Base-by-base conservation (phyloP, 35 echinoderm and acorn worm species). In the Strongylocentrotus purpuratus region DNA sequence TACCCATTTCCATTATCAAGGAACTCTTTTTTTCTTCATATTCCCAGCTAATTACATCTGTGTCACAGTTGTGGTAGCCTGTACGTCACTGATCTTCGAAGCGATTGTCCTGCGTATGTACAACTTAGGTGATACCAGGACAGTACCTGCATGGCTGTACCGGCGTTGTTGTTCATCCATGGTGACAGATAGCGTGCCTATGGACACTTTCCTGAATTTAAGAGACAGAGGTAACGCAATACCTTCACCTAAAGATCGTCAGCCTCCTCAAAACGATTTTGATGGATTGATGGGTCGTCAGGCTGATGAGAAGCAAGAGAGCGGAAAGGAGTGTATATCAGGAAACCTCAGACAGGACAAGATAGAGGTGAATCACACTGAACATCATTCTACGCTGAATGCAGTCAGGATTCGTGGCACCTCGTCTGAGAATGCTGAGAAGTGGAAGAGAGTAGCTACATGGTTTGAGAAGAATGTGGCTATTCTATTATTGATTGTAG, bases 31-130 rank as follows among this genome's bases (percentile, higher is more conserved):
- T 33, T 46, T 46, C 33, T 89, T 41, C 10, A 25, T 22, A 89
- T 33, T 78, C 65, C 32, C 45, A 89, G 87, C 87, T 25, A 89
- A 89, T 46, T 89, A 89, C 87, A 89, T 89, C 87, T 89, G 87
- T 20, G 45, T 89, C 33, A 89, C 45, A 6, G 45, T 89, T 9
- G 45, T 89, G 5, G 33, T 89, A 89, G 32, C 87, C 18, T 89
- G 87, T 9, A 45, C 33, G 87, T 89, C 87, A 33, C 33, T 89
- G 14, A 45, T 89, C 12, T 33, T 89, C 15, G 87, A 89, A 32
- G 87, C 87, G 33, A 89, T 89, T 25, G 87, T 89, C 45, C 33
- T 89, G 87, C 87, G 87, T 31, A 89, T 89, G 87, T 89, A 45
- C 87, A 89, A 89, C 87, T 45, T 45, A 28, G 45, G 87, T 46